A percentile compares a stretch with the other conserved stretches of the same genome.
Conservation (phyloP, 2,797 vertebrate genomes). For the Tenualosa thibaudeaui region DNA sequence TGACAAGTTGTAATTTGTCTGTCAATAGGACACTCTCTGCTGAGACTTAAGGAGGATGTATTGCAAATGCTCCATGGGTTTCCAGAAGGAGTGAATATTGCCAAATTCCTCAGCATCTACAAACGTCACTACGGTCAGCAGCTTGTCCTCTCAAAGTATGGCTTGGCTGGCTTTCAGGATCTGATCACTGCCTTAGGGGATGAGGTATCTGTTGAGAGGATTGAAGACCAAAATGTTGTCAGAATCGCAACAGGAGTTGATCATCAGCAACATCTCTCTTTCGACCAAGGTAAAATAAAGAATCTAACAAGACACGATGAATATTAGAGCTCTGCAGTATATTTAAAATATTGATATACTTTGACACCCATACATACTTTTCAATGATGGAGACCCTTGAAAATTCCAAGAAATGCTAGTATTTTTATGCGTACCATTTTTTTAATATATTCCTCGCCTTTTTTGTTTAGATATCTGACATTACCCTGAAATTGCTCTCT, state of each 20-base stretch:
- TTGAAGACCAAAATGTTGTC: constrained; percentile 43
- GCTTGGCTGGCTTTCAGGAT: constrained; percentile 40
- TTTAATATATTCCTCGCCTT: too few relatives aligned
- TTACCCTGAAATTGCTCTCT: too few relatives aligned
- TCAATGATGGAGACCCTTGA: too few relatives aligned
- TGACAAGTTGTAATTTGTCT: constrained; percentile 5
- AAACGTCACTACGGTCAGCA: constrained; percentile 37
- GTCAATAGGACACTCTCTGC: constrained; percentile 30
- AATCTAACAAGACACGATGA: neutral
- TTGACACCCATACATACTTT: too few relatives aligned
- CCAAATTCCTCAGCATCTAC: constrained; percentile 40
- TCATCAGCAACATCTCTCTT: neutral
- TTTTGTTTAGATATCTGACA: too few relatives aligned
- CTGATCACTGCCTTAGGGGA: constrained; percentile 39
- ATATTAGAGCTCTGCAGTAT: too few relatives aligned
- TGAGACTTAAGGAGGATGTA: constrained; percentile 43
- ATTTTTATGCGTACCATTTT: too few relatives aligned
- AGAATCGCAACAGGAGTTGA: constrained; percentile 8
- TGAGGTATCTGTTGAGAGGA: constrained; percentile 35
- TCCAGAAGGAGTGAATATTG: constrained; percentile 46
- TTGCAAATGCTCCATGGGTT: constrained; percentile 28
- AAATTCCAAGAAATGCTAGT: too few relatives aligned
- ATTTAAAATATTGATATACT: too few relatives aligned
- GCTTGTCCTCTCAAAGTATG: constrained; percentile 36
- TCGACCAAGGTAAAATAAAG: constrained; percentile 7